phyloP scores from a whole-genome alignment of 2,113 vertebrate species.

The Corythaixoides concolor region DNA sequence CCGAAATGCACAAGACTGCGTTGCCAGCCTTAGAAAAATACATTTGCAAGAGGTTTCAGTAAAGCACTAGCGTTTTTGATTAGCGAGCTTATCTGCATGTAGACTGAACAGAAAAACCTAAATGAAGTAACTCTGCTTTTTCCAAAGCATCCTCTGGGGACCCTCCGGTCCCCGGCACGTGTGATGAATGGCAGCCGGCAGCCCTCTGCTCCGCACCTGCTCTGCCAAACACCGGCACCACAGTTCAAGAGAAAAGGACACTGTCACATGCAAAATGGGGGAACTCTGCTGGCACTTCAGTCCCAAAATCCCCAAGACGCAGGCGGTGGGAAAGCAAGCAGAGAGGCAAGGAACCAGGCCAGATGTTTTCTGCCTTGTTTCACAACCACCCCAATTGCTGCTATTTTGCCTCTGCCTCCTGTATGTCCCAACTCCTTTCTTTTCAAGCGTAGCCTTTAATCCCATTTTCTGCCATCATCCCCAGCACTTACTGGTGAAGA shows the following conservation, averaged over 20 bases:
- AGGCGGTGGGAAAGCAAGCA: background rate
- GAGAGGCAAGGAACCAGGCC: background rate
- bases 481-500: background rate
- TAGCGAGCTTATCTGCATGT: background rate
- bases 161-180: rapidly evolving
- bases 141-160: background rate
- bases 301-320: background rate
- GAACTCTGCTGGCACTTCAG: background rate
- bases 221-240: background rate
- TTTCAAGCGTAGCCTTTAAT: background rate
- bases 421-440: background rate
- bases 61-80: background rate
- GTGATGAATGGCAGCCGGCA: background rate
- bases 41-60: background rate
- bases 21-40: background rate
- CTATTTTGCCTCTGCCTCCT: background rate
- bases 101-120: background rate
- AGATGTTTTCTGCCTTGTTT: background rate
- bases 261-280: background rate
- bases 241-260: background rate
- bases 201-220: background rate
- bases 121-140: background rate
- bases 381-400: rapidly evolving
- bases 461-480: background rate
- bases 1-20: background rate